Evolutionary conservation across 1,140 invertebrate species (phyloP).

Genomic region (Zaprionus nigranus): DNA sequence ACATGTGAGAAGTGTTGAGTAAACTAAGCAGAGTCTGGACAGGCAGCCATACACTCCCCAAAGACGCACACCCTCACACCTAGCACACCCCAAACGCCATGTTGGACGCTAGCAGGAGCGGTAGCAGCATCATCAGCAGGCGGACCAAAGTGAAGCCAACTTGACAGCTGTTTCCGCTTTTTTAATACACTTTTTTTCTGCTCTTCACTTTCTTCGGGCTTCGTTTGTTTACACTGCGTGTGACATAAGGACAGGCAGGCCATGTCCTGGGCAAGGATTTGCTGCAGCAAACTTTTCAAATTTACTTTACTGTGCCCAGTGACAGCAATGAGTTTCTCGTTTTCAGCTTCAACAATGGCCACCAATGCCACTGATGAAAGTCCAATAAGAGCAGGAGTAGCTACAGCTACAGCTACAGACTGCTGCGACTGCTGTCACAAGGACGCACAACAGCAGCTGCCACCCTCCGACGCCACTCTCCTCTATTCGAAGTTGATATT

Average conservation of each 20-base stretch:
- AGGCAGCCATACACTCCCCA: constrained; percentile 1
- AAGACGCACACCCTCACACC: not conserved
- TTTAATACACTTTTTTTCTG: constrained; percentile 73
- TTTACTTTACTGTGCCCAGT: constrained; percentile 60
- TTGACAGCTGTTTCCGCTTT: constrained; percentile 82
- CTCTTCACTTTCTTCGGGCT: constrained; percentile 27
- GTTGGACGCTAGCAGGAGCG: constrained; percentile 43
- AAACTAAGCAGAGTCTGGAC: constrained; percentile 14
- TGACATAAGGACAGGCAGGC: constrained; percentile 48
- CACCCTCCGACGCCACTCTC: constrained; percentile 16
- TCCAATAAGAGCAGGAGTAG: constrained; percentile 69
- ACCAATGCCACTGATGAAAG: constrained; percentile 65
- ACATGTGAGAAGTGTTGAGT: not conserved
- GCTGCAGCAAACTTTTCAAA: constrained; percentile 76
- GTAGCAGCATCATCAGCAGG: not conserved
- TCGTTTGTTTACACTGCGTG: constrained; percentile 60
- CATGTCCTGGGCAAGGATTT: constrained; percentile 63
- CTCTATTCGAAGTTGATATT: constrained; percentile 80
- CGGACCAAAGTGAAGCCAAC: constrained; percentile 53
- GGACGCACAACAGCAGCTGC: too few species aligned
- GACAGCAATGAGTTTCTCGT: constrained; percentile 81
- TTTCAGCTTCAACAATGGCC: constrained; percentile 45
- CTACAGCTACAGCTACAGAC: constrained; percentile 27
- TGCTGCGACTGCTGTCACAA: not conserved
- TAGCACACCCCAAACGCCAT: constrained; percentile 51